A percentile compares a stretch with the other conserved stretches of the same genome.
Evolutionary conservation across 2,113 vertebrate genomes (phyloP).

Genomic region (Channa argus): DNA sequence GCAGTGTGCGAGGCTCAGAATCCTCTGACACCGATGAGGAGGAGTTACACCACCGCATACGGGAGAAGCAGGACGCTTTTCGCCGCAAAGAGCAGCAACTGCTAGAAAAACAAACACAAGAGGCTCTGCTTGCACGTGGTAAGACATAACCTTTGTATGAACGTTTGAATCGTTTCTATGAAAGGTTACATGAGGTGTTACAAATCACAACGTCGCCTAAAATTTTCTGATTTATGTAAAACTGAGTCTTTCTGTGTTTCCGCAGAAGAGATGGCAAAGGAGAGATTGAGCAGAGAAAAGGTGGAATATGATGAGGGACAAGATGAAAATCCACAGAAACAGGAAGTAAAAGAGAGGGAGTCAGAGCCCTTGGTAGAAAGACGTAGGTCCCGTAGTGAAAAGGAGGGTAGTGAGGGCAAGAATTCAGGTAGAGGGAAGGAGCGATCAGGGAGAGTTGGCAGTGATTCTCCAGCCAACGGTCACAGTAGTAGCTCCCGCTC

Average conservation of each 20-base stretch:
- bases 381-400: constrained; percentile 90
- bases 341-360: constrained; percentile 91
- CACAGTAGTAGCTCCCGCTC: constrained; percentile 89
- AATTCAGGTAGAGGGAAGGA: constrained; percentile 88
- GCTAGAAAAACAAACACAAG: constrained; percentile 90
- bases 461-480: constrained; percentile 86
- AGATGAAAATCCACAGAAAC: constrained; percentile 86
- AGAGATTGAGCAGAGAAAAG: constrained; percentile 90
- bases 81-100: constrained; percentile 94
- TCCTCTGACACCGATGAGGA: constrained; percentile 99
- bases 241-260: constrained; percentile 14
- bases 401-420: constrained; percentile 86
- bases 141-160: not conserved
- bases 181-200: not conserved
- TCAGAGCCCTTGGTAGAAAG: constrained; percentile 89
- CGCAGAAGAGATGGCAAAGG: constrained; percentile 91
- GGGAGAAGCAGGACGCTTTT: constrained; percentile 98
- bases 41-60: constrained; percentile 94
- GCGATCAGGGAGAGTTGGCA: constrained; percentile 83
- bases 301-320: constrained; percentile 90
- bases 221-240: constrained; percentile 3
- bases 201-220: not conserved
- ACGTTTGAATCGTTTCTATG: not conserved
- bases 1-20: constrained; percentile 92
- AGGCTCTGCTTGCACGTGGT: constrained; percentile 85